Percentiles rank a stretch among this genome's conserved stretches.
phyloP scores from a whole-genome alignment of 2,888 invertebrate species.

The Bellardia pandia region DNA sequence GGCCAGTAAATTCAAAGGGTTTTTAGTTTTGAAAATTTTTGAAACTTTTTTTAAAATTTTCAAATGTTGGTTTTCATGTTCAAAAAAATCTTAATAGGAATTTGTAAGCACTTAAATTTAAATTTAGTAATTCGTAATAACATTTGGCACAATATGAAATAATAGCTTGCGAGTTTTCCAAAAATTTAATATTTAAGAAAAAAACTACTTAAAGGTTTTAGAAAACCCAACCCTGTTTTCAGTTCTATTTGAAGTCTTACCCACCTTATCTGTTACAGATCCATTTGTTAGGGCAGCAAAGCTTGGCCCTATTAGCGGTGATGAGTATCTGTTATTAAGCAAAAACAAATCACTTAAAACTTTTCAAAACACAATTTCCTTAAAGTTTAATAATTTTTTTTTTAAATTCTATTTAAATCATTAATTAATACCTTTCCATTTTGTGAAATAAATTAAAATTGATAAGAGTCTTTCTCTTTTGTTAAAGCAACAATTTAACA shows the following conservation, averaged over 20 bases:
- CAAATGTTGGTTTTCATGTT: too few species aligned
- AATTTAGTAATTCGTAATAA: too few species aligned
- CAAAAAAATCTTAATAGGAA: too few species aligned
- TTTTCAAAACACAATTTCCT: not conserved
- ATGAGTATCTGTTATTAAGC: slow-evolving; percentile 59
- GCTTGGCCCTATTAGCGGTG: slow-evolving; percentile 82
- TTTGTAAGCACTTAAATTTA: too few species aligned
- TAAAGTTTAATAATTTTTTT: not conserved
- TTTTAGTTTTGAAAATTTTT: too few species aligned
- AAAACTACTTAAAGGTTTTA: too few species aligned
- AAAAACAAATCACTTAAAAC: slow-evolving; percentile 31
- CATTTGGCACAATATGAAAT: too few species aligned
- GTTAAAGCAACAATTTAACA: slow-evolving; percentile 35
- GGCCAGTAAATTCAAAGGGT: too few species aligned
- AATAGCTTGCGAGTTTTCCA: too few species aligned
- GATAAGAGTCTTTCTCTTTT: not conserved
- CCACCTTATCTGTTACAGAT: slow-evolving; percentile 92
- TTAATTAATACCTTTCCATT: slow-evolving; percentile 80
- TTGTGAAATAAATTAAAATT: slow-evolving; percentile 50
- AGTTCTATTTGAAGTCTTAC: slow-evolving; percentile 24
- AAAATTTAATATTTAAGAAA: too few species aligned
- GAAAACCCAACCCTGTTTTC: too few species aligned
- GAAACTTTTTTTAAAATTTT: too few species aligned
- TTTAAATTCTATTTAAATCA: not conserved
- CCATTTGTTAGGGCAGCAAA: slow-evolving; percentile 86